phyloP scores from a whole-genome alignment of 2,113 vertebrate genomes.

The Salvelinus sp. region DNA sequence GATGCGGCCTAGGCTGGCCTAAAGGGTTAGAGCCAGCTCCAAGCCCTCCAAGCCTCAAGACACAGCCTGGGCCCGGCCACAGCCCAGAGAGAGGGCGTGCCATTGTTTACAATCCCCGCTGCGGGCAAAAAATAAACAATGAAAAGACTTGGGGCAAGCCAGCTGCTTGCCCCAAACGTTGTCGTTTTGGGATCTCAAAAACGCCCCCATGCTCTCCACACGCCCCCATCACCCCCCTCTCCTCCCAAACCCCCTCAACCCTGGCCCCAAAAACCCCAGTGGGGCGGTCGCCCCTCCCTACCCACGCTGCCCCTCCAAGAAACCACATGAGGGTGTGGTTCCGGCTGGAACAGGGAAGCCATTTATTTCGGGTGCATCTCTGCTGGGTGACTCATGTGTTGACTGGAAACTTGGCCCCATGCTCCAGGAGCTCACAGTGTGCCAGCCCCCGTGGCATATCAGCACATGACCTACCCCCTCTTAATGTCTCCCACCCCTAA shows the following conservation, averaged over 20 bases:
- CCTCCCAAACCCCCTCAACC: constrained; percentile 58
- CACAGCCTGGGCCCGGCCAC: constrained; percentile 27
- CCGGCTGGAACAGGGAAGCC: constrained; percentile 90
- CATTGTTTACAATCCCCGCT: constrained; percentile 73
- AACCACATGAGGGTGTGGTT: constrained; percentile 92
- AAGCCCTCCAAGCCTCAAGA: constrained; percentile 70
- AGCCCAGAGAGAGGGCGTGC: constrained; percentile 63
- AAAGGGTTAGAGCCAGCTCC: constrained; percentile 53
- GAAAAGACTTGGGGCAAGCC: constrained; percentile 66
- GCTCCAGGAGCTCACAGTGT: constrained; percentile 76
- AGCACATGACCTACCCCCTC: constrained; percentile 73
- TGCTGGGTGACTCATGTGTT: constrained; percentile 94
- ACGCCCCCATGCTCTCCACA: constrained; percentile 59
- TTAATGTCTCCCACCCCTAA: constrained; percentile 53
- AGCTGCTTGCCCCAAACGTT: constrained; percentile 71
- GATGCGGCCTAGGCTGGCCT: background rate
- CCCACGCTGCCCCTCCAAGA: constrained; percentile 78
- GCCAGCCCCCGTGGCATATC: constrained; percentile 81
- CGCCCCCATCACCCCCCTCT: constrained; percentile 60
- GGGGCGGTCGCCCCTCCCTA: constrained; percentile 70
- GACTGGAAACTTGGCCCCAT: constrained; percentile 90
- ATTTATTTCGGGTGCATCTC: constrained; percentile 94
- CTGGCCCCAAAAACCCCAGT: constrained; percentile 67
- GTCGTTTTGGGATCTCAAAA: constrained; percentile 74
- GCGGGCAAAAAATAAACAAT: constrained; percentile 77